A percentile compares a stretch with the other conserved stretches of the same genome.
phyloP scores from a whole-genome alignment of 2,797 vertebrate genomes.

The Lagocephalus sceleratus region DNA sequence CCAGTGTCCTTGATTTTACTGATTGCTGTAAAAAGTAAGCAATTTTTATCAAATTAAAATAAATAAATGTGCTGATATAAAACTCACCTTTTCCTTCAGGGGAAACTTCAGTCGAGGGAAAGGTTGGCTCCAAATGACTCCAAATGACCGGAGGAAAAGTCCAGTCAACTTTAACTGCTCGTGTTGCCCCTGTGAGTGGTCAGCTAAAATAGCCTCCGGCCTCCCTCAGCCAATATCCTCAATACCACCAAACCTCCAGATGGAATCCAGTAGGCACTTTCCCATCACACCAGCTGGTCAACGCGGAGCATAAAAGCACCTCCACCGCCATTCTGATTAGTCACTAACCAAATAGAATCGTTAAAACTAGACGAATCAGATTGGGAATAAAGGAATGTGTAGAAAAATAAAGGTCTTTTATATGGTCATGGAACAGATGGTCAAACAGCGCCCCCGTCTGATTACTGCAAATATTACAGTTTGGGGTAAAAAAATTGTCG shows the following conservation, averaged over 20 bases:
- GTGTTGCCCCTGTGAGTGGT: conserved; percentile 65
- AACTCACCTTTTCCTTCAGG: conserved; percentile 59
- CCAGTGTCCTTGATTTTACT: no score
- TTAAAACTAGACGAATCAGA: neutral
- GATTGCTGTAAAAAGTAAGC: no score
- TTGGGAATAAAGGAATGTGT: no score
- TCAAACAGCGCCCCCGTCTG: conserved; percentile 41
- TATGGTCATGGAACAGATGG: no score
- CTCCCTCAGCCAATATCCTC: conserved; percentile 39
- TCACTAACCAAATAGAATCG: neutral
- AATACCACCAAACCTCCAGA: conserved; percentile 17
- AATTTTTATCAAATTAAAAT: no score
- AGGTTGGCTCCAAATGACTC: conserved; percentile 36
- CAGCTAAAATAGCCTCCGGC: conserved; percentile 70
- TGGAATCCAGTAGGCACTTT: neutral
- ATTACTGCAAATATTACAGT: conserved; percentile 31
- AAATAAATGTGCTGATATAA: neutral
- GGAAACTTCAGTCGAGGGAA: conserved; percentile 38
- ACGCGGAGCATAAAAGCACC: no score
- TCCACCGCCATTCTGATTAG: neutral
- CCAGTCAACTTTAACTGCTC: conserved; percentile 52
- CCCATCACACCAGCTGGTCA: neutral
- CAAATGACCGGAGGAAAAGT: conserved; percentile 46
- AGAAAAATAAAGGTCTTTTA: no score
- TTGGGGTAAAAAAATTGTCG: no score